phyloP scores from a whole-genome alignment of 2,888 invertebrate genomes.

The Kuschelorhynchus macadamiae region DNA sequence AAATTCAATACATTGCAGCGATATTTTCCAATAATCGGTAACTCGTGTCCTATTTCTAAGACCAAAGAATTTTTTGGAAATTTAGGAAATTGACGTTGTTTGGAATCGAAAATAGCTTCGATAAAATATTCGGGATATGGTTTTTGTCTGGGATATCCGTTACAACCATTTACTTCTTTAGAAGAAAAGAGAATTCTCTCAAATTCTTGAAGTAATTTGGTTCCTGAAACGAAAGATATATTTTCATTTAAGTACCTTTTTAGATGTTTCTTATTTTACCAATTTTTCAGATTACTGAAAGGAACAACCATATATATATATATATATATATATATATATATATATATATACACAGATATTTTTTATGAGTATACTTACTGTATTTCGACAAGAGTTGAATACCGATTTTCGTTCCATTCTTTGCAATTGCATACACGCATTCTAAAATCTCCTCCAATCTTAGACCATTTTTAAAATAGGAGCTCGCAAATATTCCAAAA shows the following conservation, averaged over 20 bases:
- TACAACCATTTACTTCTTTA: conserved; percentile 1
- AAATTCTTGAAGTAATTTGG: conserved; percentile 16
- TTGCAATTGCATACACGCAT: conserved; percentile 11
- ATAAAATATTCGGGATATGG: neutral
- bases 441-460: conserved; percentile 86
- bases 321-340: no score
- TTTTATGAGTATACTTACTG: no score
- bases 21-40: neutral
- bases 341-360: no score
- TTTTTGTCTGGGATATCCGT: neutral
- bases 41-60: conserved; percentile 41
- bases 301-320: no score
- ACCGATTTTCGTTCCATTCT: neutral
- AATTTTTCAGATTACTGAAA: no score
- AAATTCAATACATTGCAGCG: neutral
- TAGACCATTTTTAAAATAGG: conserved; percentile 90
- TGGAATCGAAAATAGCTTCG: conserved; percentile 6
- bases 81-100: neutral
- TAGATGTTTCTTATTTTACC: no score
- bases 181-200: neutral
- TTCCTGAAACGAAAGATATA: conserved; percentile 21
- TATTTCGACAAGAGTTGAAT: neutral
- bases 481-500: conserved; percentile 91
- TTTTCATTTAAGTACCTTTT: no score
- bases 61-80: conserved; percentile 30